Percentiles rank a stretch among this genome's conserved stretches.
phyloP scores from a whole-genome alignment of 2,113 vertebrate species.

The Motacilla tschutschensis region DNA sequence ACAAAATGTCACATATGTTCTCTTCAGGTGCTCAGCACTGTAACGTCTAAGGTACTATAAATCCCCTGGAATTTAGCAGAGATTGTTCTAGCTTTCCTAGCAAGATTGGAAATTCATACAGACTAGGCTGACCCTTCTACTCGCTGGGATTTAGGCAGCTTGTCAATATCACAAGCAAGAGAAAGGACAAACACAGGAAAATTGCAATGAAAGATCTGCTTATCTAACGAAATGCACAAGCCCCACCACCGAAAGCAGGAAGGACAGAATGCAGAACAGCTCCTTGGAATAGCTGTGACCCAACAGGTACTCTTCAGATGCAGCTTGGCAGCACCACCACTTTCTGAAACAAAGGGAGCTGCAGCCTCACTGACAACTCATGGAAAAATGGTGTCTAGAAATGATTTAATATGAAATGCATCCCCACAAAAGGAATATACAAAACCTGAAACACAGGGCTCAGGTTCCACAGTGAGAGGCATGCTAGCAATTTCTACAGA shows the following conservation, averaged over 20 bases:
- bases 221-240: conserved; percentile 49
- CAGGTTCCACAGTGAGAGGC: neutral
- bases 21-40: neutral
- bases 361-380: conserved; percentile 16
- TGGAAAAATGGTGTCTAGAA: conserved; percentile 47
- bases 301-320: conserved; percentile 44
- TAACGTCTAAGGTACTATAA: neutral
- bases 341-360: conserved; percentile 33
- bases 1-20: neutral
- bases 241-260: neutral
- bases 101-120: conserved; percentile 26
- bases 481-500: conserved; percentile 17
- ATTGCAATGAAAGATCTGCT: conserved; percentile 45
- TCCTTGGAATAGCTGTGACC: conserved; percentile 19
- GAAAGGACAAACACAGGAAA: conserved; percentile 46
- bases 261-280: conserved; percentile 42
- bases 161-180: conserved; percentile 36
- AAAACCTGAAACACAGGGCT: conserved; percentile 4
- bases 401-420: conserved; percentile 38
- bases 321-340: conserved; percentile 3
- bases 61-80: neutral
- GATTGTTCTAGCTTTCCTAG: neutral
- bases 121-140: conserved; percentile 38
- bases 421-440: conserved; percentile 26
- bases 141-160: neutral